A percentile compares a stretch with the other conserved stretches of the same genome.
phyloP scores from a whole-genome alignment of 2,797 vertebrate species.

The Malurus leucopterus region DNA sequence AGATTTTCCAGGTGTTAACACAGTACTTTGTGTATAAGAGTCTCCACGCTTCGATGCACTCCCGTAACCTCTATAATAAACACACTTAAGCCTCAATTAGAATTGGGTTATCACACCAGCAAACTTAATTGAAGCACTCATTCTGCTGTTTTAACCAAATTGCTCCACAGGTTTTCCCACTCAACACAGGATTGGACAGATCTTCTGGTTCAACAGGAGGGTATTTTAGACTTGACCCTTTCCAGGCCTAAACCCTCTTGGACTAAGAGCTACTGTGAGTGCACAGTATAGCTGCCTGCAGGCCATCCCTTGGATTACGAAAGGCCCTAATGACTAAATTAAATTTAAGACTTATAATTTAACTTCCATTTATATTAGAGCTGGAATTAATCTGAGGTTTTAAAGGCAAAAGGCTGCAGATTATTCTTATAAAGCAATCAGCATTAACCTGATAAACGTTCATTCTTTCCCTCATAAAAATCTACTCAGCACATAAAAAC shows the following conservation, averaged over 20 bases:
- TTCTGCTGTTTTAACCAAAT: neutral
- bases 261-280: neutral
- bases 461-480: neutral
- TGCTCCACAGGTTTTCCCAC: neutral
- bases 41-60: neutral
- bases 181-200: neutral
- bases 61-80: neutral
- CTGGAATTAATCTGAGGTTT: conserved; percentile 53
- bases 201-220: neutral
- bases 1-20: neutral
- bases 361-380: conserved; percentile 45
- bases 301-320: conserved; percentile 16
- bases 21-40: neutral
- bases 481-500: neutral
- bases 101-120: neutral
- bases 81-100: neutral
- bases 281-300: neutral
- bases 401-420: conserved; percentile 50
- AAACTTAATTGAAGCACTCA: neutral
- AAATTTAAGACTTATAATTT: conserved; percentile 58
- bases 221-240: neutral
- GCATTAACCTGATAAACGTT: neutral
- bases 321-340: conserved; percentile 53
- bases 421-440: conserved; percentile 35
- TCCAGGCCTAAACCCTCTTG: neutral